Evolutionary conservation across 2,888 invertebrate genomes (phyloP), one percentile per base, ranked within the genome.

Genomic region (Byasa hedistus): DNA sequence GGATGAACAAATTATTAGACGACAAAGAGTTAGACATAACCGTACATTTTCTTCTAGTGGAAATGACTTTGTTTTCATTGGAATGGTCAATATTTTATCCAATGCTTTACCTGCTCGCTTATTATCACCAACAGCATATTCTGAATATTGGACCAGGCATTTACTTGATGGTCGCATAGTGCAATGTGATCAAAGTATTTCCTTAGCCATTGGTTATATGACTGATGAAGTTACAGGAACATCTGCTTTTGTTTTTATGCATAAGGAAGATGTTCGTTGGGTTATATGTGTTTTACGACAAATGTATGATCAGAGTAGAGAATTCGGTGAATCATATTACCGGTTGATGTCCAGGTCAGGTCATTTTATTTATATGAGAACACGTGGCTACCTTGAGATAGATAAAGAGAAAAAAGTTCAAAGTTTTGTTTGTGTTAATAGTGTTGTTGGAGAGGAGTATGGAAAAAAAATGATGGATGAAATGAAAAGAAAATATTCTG

Each of bases 71-170:
- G 93, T 94, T 68, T 94, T 96, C 77, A 93, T 96, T 75, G 96
- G 95, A 64, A 94, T 97, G 81, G 96, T 95, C 27, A 93, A 95
- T 79, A 90, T 96, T 32, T 85, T 95, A 75, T 79, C 89, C 12
- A 87, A 80, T 75, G 77, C 82, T 32, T 93, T 95, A 77, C 96
- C 96, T 66, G 80, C 87, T 48, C 81, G 84, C 60, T 83, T 91
- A 59, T 93, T 95, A 63, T 93, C 96, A 60, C 94, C 91, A 1
- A 86, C 89, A 51, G 87, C 95, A 44, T 95, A 95, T 73, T 95
- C 97, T 77, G 98, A 98, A 83, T 98, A 98, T 84, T 95, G 96
- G 80, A 98, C 98, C 0, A 93, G 98, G 72, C 98, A 98, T 87
- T 92, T 96, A 66, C 94, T 97, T 63, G 97, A 98, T 89, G 98